phyloP scores from a whole-genome alignment of 2,888 invertebrate genomes.

The Odontothrips loti region DNA sequence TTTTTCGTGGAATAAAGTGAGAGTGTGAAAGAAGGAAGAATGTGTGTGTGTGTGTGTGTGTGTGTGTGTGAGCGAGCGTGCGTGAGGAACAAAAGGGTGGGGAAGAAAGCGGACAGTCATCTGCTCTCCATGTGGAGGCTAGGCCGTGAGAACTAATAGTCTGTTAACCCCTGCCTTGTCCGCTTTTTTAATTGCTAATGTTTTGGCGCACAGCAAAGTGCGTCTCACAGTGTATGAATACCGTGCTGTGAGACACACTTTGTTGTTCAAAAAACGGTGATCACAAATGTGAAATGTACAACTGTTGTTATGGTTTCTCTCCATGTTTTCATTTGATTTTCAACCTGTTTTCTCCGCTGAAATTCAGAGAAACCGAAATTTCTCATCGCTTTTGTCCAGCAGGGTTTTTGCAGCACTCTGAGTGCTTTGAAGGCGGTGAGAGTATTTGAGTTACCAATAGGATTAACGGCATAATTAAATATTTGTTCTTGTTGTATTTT shows the following conservation, averaged over 20 bases:
- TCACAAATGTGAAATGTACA: neutral
- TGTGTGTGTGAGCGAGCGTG: neutral
- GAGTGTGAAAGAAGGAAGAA: neutral
- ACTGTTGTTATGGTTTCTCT: neutral
- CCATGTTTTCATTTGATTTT: neutral
- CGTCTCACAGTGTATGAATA: neutral
- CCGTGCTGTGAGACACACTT: neutral
- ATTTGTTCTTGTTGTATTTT: slow-evolving; percentile 21
- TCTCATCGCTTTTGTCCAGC: neutral
- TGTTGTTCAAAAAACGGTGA: neutral
- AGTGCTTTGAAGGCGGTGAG: no score
- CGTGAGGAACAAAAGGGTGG: neutral
- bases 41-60: neutral
- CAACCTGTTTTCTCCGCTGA: neutral
- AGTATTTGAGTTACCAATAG: slow-evolving; percentile 14
- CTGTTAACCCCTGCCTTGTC: slow-evolving; percentile 9
- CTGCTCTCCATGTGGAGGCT: neutral
- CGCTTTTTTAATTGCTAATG: slow-evolving; percentile 19
- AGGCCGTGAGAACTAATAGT: slow-evolving; percentile 18
- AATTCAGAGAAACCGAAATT: neutral
- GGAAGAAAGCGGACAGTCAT: slow-evolving; percentile 8
- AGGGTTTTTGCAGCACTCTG: neutral
- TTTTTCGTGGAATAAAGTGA: neutral
- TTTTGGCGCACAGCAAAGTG: neutral
- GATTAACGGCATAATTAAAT: slow-evolving; percentile 9